Evolutionary conservation across 2,797 vertebrate species (phyloP), one percentile per base, ranked within the genome.

Genomic region (Sebastes oblongus): DNA sequence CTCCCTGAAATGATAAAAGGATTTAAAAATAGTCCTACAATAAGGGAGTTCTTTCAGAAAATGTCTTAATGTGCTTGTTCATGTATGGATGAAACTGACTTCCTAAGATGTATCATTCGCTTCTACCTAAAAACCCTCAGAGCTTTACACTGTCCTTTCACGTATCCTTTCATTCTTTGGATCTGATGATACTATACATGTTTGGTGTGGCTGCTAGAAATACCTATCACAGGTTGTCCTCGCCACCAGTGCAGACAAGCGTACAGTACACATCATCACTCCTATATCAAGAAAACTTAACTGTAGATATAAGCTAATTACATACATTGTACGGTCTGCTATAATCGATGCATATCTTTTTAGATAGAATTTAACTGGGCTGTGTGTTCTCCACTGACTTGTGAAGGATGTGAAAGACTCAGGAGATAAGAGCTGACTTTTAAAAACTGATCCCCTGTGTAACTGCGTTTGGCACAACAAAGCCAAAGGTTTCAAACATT

Each of bases 401-500:
- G 14, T 42, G 30, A 70, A 77, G 52, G 64, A 76, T 61, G 42
- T 46, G 62, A 66, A 52, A 64, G 58, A 77, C 62, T 55, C n/a
- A 56, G 20, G 18, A 61, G 72, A 84, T 24, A 67, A 67, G 67
- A 71, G 42, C 55, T 75, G 68, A 65, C 58, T 72, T 74, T 60
- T 54, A 80, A 74, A 80, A 74, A 66, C 62, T 54, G 75, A 84
- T 76, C 82, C 60, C 60, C 66, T 34, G 30, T 80, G 54, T 8
- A 62, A 79, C 56, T 86, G 69, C 50, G 75, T 93, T 94, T 93
- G 92, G 91, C 93, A 94, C 89, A 68, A 83, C 29, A 60, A 58
- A 89, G 88, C 86, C 85, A 87, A 85, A 82, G 78, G 76, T 78
- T 79, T 84, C 64, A 86, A 83, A 86, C 46, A 59, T 71, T 29